phyloP scores from a whole-genome alignment of 2,113 vertebrate species.

The Scytalopus superciliaris region DNA sequence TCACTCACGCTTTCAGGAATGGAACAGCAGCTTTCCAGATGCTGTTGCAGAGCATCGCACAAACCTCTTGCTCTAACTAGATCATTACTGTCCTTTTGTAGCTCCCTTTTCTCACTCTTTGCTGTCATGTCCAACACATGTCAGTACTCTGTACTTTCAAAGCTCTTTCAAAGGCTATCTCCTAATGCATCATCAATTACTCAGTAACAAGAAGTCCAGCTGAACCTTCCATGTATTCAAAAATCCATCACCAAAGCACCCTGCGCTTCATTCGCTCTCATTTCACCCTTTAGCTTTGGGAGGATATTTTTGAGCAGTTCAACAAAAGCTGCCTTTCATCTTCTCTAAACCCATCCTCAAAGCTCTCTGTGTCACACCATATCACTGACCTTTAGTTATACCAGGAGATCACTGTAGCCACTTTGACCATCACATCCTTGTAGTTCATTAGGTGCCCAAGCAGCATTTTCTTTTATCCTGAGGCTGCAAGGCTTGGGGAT shows the following conservation, averaged over 20 bases:
- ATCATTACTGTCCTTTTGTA: neutral
- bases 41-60: neutral
- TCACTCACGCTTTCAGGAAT: neutral
- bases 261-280: neutral
- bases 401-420: neutral
- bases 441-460: neutral
- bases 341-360: neutral
- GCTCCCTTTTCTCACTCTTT: neutral
- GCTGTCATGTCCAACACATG: neutral
- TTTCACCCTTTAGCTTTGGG: neutral
- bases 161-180: neutral
- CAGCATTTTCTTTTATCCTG: neutral
- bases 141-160: neutral
- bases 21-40: neutral
- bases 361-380: neutral
- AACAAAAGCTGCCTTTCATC: constrained; percentile 12
- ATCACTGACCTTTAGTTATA: neutral
- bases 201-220: neutral
- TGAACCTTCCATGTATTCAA: neutral
- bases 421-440: neutral
- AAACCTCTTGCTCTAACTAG: neutral
- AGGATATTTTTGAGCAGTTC: neutral
- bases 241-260: neutral
- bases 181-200: neutral
- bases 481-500: neutral